Conservation (phyloP, 2,888 invertebrate species). For the Pocota personata region DNA sequence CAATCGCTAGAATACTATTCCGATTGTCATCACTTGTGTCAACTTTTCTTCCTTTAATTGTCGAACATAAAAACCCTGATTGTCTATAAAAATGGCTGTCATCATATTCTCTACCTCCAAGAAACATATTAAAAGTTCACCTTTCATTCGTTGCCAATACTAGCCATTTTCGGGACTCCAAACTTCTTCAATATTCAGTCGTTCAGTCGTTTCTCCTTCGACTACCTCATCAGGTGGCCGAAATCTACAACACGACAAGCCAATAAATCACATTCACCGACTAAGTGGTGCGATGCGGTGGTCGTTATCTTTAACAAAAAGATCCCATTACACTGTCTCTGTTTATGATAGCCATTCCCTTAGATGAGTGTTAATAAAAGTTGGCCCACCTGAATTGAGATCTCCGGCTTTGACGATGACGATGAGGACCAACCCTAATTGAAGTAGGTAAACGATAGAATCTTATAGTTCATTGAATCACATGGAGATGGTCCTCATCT, state of each 20-base stretch:
- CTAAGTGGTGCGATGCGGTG: background rate
- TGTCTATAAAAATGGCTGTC: background rate
- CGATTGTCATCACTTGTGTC: background rate
- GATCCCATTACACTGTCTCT: constrained; percentile 35
- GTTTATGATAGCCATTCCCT: constrained; percentile 53
- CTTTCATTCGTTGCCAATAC: background rate
- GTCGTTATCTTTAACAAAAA: constrained; percentile 12
- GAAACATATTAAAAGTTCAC: constrained; percentile 4
- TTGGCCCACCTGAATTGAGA: constrained; percentile 44
- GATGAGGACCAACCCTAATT: constrained; percentile 12
- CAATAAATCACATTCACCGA: constrained; percentile 38
- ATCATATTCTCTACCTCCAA: background rate
- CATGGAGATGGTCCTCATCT: background rate
- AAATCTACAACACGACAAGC: constrained; percentile 4
- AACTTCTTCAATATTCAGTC: background rate
- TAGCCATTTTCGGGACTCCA: background rate
- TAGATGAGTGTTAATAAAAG: constrained; percentile 58
- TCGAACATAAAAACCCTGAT: background rate
- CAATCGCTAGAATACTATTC: background rate
- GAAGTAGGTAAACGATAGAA: constrained; percentile 23
- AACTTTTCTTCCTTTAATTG: constrained; percentile 4
- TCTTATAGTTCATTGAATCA: constrained; percentile 14
- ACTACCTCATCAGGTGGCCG: constrained; percentile 43
- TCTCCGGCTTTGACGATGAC: background rate
- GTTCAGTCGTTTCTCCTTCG: background rate